Evolutionary conservation across 1,140 invertebrate species (phyloP).

Genomic region (Agraylea sexmaculata): DNA sequence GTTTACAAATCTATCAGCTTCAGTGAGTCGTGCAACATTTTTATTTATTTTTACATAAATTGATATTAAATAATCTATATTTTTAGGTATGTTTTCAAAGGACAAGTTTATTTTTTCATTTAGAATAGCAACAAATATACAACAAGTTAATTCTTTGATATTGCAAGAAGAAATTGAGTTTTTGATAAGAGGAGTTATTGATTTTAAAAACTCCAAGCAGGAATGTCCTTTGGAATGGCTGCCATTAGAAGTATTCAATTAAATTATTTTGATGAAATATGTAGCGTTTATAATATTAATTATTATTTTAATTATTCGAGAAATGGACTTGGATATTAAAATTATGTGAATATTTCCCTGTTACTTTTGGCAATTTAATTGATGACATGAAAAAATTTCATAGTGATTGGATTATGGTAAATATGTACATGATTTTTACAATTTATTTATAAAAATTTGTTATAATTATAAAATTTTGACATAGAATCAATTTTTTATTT

Average conservation of each 20-base stretch:
- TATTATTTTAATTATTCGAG: conserved; percentile 54
- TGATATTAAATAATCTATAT: conserved; percentile 3
- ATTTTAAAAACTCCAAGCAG: conserved; percentile 57
- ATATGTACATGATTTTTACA: not conserved
- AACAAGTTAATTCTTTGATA: conserved; percentile 52
- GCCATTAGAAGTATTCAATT: conserved; percentile 3
- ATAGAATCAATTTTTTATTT: not conserved
- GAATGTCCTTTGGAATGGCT: conserved; percentile 49
- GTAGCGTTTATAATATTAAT: conserved; percentile 2
- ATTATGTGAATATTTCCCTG: conserved; percentile 53
- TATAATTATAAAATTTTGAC: not conserved
- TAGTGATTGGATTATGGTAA: conserved; percentile 57
- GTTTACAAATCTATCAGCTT: not conserved
- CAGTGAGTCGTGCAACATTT: not conserved
- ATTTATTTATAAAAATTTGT: not conserved
- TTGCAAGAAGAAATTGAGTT: conserved; percentile 70
- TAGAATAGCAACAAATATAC: conserved; percentile 74
- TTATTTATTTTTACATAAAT: conserved; percentile 2
- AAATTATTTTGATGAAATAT: conserved; percentile 2
- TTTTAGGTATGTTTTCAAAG: conserved; percentile 69
- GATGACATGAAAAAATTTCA: conserved; percentile 49
- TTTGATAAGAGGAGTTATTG: conserved; percentile 76
- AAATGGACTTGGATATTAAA: conserved; percentile 68
- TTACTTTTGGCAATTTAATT: conserved; percentile 51
- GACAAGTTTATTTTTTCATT: conserved; percentile 86